Percentiles rank a stretch among this genome's conserved stretches.
These are phyloP conservation scores for Semotilus atromaculatus DNA, from an alignment of 2,797 vertebrate genomes.

Conservation along the genomic window DNA sequence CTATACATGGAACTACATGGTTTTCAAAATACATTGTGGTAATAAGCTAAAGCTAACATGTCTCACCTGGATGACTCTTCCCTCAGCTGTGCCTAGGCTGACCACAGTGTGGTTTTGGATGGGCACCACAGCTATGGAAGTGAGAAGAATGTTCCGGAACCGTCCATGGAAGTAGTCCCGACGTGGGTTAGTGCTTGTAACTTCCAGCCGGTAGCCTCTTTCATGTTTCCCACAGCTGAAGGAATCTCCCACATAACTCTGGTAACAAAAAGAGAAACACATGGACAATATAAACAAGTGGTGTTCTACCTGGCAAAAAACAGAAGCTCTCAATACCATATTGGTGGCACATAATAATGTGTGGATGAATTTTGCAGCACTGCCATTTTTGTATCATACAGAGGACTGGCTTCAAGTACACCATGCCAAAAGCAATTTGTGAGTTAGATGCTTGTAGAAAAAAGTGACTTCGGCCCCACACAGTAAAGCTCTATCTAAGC, in stretches of 20 bases:
- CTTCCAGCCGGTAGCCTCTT: constrained; percentile 90
- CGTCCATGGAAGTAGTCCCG: constrained; percentile 91
- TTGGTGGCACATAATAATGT: background rate
- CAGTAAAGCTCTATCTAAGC: constrained; percentile 63
- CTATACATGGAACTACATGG: background rate
- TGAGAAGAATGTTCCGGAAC: constrained; percentile 87
- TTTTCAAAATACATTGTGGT: background rate
- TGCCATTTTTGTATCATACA: constrained; percentile 34
- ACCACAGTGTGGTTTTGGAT: constrained; percentile 88
- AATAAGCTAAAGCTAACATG: background rate
- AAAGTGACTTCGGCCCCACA: constrained; percentile 58
- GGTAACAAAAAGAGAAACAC: constrained; percentile 51
- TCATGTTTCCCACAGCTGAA: constrained; percentile 86
- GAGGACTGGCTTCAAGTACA: constrained; percentile 32
- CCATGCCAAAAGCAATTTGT: constrained; percentile 54
- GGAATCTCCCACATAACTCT: constrained; percentile 88
- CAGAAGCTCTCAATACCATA: background rate
- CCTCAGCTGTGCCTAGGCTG: constrained; percentile 89
- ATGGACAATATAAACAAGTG: background rate
- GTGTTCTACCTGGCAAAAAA: background rate
- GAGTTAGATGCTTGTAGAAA: constrained; percentile 42
- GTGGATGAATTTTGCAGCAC: constrained; percentile 34
- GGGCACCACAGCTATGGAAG: constrained; percentile 86
- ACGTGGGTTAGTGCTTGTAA: constrained; percentile 87
- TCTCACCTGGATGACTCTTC: constrained; percentile 92